A percentile compares a stretch with the other conserved stretches of the same genome.
Evolutionary conservation across 1,140 invertebrate genomes (phyloP).

Genomic region (Trichonephila clavata): DNA sequence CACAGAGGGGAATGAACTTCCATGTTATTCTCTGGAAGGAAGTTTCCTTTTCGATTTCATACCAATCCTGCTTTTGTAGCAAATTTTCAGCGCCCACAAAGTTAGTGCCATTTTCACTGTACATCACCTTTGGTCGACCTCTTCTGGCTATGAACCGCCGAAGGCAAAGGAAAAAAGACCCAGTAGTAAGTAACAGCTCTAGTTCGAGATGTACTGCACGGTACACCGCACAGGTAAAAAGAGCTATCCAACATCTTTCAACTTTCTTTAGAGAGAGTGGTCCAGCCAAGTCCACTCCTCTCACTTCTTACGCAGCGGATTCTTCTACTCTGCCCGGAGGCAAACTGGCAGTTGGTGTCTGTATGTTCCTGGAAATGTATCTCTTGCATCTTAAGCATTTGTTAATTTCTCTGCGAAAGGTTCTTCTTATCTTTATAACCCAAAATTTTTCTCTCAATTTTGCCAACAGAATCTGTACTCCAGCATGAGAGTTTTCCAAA

Average conservation of each 20-base stretch:
- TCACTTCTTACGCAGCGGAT: background rate
- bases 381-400: no score
- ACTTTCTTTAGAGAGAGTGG: background rate
- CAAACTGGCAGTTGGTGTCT: background rate
- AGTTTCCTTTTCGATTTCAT: background rate
- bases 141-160: slow-evolving; percentile 5
- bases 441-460: no score
- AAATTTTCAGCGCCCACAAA: slow-evolving; percentile 22
- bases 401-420: no score
- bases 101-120: background rate
- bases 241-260: background rate
- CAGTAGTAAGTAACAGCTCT: background rate
- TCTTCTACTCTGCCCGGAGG: slow-evolving; percentile 61
- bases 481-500: no score
- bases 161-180: background rate
- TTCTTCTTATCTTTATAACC: no score
- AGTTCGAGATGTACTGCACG: background rate
- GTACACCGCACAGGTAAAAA: no score
- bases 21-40: slow-evolving; percentile 35
- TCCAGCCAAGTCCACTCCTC: background rate
- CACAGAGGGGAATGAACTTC: no score
- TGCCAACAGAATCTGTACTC: no score
- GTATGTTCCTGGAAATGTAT: slow-evolving; percentile 3
- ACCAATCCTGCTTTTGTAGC: background rate
- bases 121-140: background rate